Evolutionary conservation across 2,797 vertebrate genomes (phyloP), one percentile per base, ranked within the genome.

Genomic region (Aphelocoma californica): DNA sequence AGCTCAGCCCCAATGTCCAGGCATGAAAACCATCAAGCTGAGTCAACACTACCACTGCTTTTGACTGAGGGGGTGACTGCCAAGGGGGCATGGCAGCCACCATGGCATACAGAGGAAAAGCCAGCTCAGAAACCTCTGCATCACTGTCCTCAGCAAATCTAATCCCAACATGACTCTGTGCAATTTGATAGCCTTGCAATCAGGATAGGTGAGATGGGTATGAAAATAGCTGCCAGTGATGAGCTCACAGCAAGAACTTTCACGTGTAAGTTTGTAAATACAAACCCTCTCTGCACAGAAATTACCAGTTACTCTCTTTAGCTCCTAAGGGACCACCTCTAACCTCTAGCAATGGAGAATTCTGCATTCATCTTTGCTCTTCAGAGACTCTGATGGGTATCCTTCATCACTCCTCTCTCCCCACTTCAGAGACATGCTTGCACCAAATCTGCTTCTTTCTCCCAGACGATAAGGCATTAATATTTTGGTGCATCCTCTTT

Each of bases 191-290:
- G 50, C 20, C 23, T 73, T 62, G 40, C 40, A 82, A 48, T 54
- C n/a, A 66, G n/a, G 31, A 58, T 21, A 77, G 64, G 47, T 48
- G 56, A 88, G 44, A 51, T 0, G 0, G 16, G 28, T 58, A 62
- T 31, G 67, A 77, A 85, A 80, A 92, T 1, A 85, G 56, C 20
- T 0, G 1, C 25, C 26, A 58, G n/a, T 9, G 25, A 73, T 36
- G n/a, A 90, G 64, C 56, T 91, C 67, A 87, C 38, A 92, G 71
- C 47, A 92, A 69, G 56, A 51, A 51, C 18, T 50, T 91, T 29
- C 50, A 56, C 1, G 0, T 18, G 3, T 16, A 45, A n/a, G 26
- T 47, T 62, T 70, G 47, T 36, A 88, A 71, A 86, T 56, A 69
- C 17, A 80, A 69, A 54, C 8, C 26, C 18, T 26, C 18, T 79